phyloP scores from a whole-genome alignment of 2,888 invertebrate species.

The Nymphalis c-album region DNA sequence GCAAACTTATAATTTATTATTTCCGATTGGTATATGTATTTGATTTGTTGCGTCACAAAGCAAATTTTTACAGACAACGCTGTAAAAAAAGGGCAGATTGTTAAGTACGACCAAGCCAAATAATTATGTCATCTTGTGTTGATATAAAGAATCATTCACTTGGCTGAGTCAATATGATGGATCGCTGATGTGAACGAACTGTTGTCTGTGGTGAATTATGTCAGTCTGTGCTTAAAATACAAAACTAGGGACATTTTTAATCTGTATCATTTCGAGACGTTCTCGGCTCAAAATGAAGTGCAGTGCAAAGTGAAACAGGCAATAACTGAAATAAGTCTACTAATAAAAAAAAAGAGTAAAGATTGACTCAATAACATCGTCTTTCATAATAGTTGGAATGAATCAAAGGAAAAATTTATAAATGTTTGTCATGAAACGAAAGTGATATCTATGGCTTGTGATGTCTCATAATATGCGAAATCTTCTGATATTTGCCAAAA shows the following conservation, averaged over 20 bases:
- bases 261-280: slow-evolving; percentile 6
- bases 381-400: slow-evolving; percentile 52
- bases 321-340: slow-evolving; percentile 23
- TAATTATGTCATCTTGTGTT: too few species aligned
- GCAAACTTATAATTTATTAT: too few species aligned
- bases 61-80: too few species aligned
- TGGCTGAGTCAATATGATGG: too few species aligned
- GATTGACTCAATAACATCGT: slow-evolving; percentile 37
- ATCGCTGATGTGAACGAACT: too few species aligned
- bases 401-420: slow-evolving; percentile 45
- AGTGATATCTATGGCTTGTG: slow-evolving; percentile 66
- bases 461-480: slow-evolving; percentile 58
- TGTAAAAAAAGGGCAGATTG: too few species aligned
- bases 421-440: slow-evolving; percentile 49
- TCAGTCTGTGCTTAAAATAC: background rate
- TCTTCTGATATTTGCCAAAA: slow-evolving; percentile 36
- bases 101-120: too few species aligned
- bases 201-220: background rate
- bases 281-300: slow-evolving; percentile 21
- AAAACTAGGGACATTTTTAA: slow-evolving; percentile 3
- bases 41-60: too few species aligned
- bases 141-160: too few species aligned
- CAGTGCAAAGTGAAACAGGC: slow-evolving; percentile 29
- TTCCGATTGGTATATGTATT: too few species aligned
- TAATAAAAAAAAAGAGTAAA: slow-evolving; percentile 29